Evolutionary conservation across 2,888 invertebrate species (phyloP).

Genomic region (Lobophora halterata): DNA sequence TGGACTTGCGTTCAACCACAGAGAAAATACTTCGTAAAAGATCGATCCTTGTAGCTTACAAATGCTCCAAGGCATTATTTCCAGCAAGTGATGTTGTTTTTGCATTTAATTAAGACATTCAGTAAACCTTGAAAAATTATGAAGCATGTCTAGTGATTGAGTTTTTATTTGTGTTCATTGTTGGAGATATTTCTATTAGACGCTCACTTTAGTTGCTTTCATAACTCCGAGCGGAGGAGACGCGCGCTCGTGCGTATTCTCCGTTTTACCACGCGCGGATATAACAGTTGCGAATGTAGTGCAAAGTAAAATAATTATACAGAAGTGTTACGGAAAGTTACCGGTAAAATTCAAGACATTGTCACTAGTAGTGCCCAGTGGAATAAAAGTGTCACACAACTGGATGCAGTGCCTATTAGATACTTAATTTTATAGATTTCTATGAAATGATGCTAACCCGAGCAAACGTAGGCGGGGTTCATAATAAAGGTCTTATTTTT

Average conservation of each 20-base stretch:
- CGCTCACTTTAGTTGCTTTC: slow-evolving; percentile 55
- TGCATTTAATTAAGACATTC: slow-evolving; percentile 37
- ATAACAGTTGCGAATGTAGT: too few species aligned
- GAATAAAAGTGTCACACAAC: slow-evolving; percentile 9
- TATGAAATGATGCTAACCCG: too few species aligned
- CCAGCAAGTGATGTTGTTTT: slow-evolving; percentile 25
- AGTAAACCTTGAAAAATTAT: slow-evolving; percentile 44
- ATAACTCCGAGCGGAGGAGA: slow-evolving; percentile 47
- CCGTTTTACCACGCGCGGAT: background rate
- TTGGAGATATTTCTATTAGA: slow-evolving; percentile 61
- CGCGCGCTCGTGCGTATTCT: slow-evolving; percentile 42
- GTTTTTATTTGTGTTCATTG: slow-evolving; percentile 60
- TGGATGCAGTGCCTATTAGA: slow-evolving; percentile 25
- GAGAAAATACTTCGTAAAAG: too few species aligned
- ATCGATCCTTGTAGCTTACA: background rate
- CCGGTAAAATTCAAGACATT: too few species aligned
- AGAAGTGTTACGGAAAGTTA: too few species aligned
- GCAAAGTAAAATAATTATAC: too few species aligned
- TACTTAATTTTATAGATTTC: too few species aligned
- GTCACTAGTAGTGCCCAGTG: slow-evolving; percentile 13
- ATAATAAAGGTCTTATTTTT: too few species aligned
- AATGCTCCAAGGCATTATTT: slow-evolving; percentile 3
- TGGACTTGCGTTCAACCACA: too few species aligned
- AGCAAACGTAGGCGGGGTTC: too few species aligned
- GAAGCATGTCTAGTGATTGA: slow-evolving; percentile 39